These are phyloP conservation scores for Rhinoderma darwinii DNA, from an alignment of 2,113 vertebrate species.

Conservation along the genomic window DNA sequence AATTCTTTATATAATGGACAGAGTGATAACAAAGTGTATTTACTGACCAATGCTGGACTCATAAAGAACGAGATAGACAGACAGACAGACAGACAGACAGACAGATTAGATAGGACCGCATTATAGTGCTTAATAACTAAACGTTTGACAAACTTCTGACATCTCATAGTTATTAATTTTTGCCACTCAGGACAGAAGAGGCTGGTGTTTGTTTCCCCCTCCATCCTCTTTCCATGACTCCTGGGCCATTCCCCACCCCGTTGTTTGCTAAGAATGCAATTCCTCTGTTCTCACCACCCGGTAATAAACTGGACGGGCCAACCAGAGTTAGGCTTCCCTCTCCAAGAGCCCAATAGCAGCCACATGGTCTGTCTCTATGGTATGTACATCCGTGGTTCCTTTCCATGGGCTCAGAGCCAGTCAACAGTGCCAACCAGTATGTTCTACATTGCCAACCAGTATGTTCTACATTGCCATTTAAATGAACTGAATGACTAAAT, in stretches of 20 bases:
- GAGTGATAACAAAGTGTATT: not conserved
- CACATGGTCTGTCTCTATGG: not conserved
- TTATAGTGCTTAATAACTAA: too few relatives aligned
- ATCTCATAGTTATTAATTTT: too few relatives aligned
- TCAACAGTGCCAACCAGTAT: not conserved
- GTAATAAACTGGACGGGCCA: too few relatives aligned
- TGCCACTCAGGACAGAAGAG: too few relatives aligned
- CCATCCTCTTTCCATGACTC: too few relatives aligned
- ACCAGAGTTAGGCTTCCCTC: too few relatives aligned
- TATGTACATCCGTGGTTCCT: not conserved
- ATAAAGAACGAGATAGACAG: not conserved
- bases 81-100: not conserved
- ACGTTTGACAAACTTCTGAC: too few relatives aligned
- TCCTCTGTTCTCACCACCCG: too few relatives aligned
- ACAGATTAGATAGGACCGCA: not conserved
- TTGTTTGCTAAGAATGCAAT: too few relatives aligned
- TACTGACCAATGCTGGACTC: not conserved
- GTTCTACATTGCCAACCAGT: not conserved
- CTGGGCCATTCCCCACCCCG: too few relatives aligned
- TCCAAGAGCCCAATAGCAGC: too few relatives aligned
- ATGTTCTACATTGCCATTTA: not conserved
- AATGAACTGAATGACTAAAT: not conserved
- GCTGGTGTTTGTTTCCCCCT: too few relatives aligned
- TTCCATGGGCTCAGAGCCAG: not conserved
- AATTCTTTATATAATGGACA: not conserved